phyloP scores from a whole-genome alignment of 2,888 invertebrate species.

The Idaea biselata region DNA sequence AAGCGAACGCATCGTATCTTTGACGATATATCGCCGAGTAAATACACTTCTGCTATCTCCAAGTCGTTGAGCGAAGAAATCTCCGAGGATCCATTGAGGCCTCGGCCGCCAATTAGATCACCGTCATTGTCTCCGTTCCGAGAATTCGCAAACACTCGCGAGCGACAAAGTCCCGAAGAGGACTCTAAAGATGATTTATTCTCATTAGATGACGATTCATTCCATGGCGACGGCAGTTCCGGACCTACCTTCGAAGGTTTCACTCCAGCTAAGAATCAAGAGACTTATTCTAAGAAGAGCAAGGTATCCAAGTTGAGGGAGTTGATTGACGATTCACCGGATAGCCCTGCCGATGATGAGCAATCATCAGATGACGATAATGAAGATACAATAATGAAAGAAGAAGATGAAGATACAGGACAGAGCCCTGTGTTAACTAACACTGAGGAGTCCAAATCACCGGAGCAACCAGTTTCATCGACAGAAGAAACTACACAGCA shows the following conservation, averaged over 20 bases:
- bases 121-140: slow-evolving; percentile 72
- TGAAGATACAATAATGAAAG: slow-evolving; percentile 51
- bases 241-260: slow-evolving; percentile 79
- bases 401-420: slow-evolving; percentile 39
- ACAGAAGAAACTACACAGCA: slow-evolving; percentile 16
- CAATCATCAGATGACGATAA: slow-evolving; percentile 74
- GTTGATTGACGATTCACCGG: slow-evolving; percentile 74
- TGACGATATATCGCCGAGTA: slow-evolving; percentile 75
- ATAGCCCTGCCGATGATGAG: slow-evolving; percentile 76
- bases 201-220: slow-evolving; percentile 81
- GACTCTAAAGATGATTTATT: slow-evolving; percentile 82
- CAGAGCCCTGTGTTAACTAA: slow-evolving; percentile 43
- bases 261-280: slow-evolving; percentile 79
- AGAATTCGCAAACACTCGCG: slow-evolving; percentile 72
- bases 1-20: slow-evolving; percentile 75
- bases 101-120: slow-evolving; percentile 57
- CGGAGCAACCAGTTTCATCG: slow-evolving; percentile 31
- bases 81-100: slow-evolving; percentile 62
- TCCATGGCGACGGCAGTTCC: slow-evolving; percentile 78
- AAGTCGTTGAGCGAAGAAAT: slow-evolving; percentile 81
- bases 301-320: slow-evolving; percentile 71
- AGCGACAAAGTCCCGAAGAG: slow-evolving; percentile 82
- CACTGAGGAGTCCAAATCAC: slow-evolving; percentile 41
- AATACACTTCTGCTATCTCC: slow-evolving; percentile 68
- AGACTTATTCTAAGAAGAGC: slow-evolving; percentile 77